Base-by-base conservation (phyloP, 1,140 invertebrate genomes). In the Plodia interpunctella region DNA sequence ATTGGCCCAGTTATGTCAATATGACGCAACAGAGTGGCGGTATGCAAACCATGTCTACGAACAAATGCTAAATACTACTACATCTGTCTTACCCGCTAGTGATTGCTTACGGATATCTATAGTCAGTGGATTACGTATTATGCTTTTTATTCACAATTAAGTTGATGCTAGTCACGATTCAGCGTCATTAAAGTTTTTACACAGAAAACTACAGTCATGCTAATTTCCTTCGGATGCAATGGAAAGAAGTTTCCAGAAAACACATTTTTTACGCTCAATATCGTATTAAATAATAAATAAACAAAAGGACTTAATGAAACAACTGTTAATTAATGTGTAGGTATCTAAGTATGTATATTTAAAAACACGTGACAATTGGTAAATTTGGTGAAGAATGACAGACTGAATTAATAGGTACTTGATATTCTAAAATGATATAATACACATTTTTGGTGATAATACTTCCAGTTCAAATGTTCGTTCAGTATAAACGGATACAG, bases 1-100 rank as follows among this genome's bases (percentile, higher is more conserved):
- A 21, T 30, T 57, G 52, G 52, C 52, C 59, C 52, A 54, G 59
- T 60, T 60, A 60, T 60, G 59, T 54, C 51, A 60, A 60, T 60
- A 53, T 59, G 59, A 57, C 51, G 56, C 17, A 57, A 57, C 17
- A n/a, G 49, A 21, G 49, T 44, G 20, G 35, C 59, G 52, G 32
- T 38, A 60, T 30, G 44, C 56, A 5, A 52, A 35, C 55, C 35
- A 49, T 30, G 51, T 60, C 44, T 35, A 18, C 44, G 56, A 57
- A 57, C 21, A 20, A 25, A 50, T 57, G 51, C 51, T 25, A 25
- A 44, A 44, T 44, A 44, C 15, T 44, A 17, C 38, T 44, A 3
- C 38, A 44, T 44, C 15, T 44, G 38, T 44, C 38, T 44, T 44
- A 5, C 13, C 38, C 2, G 38, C 38, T 5, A 15, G 13, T 15